These are phyloP conservation scores for Sinocyclocheilus grahami DNA, from an alignment of 2,113 vertebrate species.

Conservation along the genomic window DNA sequence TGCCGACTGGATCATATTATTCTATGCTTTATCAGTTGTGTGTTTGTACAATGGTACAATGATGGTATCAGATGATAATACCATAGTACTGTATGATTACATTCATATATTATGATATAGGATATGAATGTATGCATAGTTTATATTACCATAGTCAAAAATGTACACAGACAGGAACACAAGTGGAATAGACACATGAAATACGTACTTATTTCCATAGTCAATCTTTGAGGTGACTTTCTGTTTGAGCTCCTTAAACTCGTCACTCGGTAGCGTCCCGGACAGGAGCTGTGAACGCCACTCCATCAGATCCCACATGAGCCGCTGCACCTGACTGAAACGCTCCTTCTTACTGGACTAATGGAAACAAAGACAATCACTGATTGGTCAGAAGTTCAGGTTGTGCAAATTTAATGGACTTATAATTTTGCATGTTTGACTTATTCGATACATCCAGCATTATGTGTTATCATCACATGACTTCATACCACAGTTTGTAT, in stretches of 20 bases:
- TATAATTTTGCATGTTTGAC: background rate
- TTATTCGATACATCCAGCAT: background rate
- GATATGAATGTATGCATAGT: background rate
- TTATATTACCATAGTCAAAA: background rate
- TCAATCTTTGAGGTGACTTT: conserved; percentile 98
- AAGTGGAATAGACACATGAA: background rate
- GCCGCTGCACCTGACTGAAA: conserved; percentile 85
- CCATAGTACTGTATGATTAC: background rate
- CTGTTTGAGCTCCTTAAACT: conserved; percentile 97
- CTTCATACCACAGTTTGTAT: background rate
- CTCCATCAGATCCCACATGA: conserved; percentile 97
- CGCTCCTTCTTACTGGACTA: conserved; percentile 82
- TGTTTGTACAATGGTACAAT: background rate
- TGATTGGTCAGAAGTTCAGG: conserved; percentile 67
- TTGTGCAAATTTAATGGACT: background rate
- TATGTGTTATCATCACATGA: background rate
- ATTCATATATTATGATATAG: background rate
- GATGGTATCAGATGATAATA: background rate
- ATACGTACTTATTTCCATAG: conserved; percentile 92
- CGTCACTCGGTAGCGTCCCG: conserved; percentile 92
- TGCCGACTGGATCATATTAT: background rate
- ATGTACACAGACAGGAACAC: background rate
- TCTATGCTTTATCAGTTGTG: background rate
- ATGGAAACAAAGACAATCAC: conserved; percentile 36
- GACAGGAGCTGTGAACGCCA: conserved; percentile 97